phyloP scores from a whole-genome alignment of 2,113 vertebrate species.

The Athene noctua region DNA sequence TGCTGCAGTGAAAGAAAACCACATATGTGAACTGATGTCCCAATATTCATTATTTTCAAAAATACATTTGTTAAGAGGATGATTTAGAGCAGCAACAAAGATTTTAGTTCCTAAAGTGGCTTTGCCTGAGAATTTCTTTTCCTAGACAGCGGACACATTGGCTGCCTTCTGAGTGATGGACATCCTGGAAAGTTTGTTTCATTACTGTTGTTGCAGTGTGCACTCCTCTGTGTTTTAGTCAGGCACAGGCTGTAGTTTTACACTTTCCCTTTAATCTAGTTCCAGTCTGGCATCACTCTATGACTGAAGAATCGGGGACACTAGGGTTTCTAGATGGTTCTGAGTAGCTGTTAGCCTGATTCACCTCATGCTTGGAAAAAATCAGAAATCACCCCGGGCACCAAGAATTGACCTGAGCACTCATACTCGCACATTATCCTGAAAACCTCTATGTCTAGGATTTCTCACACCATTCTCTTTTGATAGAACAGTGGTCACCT shows the following conservation, averaged over 20 bases:
- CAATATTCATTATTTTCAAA: neutral
- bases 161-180: neutral
- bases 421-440: fast-evolving
- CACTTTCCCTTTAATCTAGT: neutral
- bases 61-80: neutral
- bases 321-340: neutral
- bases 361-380: neutral
- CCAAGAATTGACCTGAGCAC: neutral
- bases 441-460: neutral
- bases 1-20: neutral
- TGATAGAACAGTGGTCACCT: neutral
- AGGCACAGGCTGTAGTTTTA: neutral
- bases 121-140: neutral
- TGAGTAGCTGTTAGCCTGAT: neutral
- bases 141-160: neutral
- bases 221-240: neutral
- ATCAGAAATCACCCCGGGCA: neutral
- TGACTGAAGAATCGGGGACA: neutral
- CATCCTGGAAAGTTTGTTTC: neutral
- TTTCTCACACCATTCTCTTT: neutral
- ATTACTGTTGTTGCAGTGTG: neutral
- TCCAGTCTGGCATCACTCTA: neutral
- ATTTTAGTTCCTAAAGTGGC: neutral
- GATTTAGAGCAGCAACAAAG: neutral
- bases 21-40: neutral